Evolutionary conservation across 1,140 invertebrate genomes (phyloP).

Genomic region (Chrysoperla carnea): DNA sequence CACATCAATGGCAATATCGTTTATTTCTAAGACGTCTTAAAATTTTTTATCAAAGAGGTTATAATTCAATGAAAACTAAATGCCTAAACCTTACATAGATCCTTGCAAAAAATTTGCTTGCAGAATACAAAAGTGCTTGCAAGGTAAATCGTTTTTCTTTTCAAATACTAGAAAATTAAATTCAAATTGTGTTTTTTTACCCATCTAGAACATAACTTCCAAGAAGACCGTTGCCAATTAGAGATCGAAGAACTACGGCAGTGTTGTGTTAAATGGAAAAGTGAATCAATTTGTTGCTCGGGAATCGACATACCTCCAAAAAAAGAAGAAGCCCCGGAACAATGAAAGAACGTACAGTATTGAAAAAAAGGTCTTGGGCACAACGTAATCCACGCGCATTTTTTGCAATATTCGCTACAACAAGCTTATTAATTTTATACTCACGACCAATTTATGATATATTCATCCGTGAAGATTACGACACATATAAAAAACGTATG

Average conservation of each 20-base stretch:
- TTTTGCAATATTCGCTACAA: conserved; percentile 24
- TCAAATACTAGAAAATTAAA: conserved; percentile 14
- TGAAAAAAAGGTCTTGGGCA: conserved; percentile 22
- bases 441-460: conserved; percentile 50
- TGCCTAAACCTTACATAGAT: conserved; percentile 28
- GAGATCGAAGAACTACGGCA: conserved; percentile 41
- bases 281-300: conserved; percentile 37
- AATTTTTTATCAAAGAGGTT: too few species aligned
- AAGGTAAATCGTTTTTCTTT: conserved; percentile 27
- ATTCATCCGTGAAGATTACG: conserved; percentile 22
- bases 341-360: conserved; percentile 13
- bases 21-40: too few species aligned
- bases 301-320: conserved; percentile 31
- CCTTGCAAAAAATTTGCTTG: conserved; percentile 60
- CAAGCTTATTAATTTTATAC: conserved; percentile 35
- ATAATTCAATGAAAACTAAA: too few species aligned
- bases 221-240: conserved; percentile 37
- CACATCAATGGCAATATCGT: too few species aligned
- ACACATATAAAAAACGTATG: conserved; percentile 7
- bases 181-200: not conserved
- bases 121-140: conserved; percentile 55
- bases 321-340: conserved; percentile 10
- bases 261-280: conserved; percentile 42
- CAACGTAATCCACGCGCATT: conserved; percentile 32
- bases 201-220: conserved; percentile 42